A percentile compares a stretch with the other conserved stretches of the same genome.
These are phyloP conservation scores for Mesochorus sp. DNA, from an alignment of 2,888 invertebrate genomes.

Conservation along the genomic window DNA sequence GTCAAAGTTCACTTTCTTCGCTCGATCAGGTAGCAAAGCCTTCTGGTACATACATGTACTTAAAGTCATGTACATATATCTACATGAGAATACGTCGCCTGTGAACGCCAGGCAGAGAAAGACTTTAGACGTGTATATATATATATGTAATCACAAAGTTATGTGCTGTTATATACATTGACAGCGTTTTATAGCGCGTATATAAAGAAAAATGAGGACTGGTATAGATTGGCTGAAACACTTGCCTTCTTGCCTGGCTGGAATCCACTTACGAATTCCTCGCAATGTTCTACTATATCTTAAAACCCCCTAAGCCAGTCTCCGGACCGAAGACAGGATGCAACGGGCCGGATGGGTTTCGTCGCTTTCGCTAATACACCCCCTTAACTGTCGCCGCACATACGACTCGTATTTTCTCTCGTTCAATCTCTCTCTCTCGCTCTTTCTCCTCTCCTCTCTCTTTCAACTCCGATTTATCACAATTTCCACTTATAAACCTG, in stretches of 20 bases:
- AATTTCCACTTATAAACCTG: conserved; percentile 32
- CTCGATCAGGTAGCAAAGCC: conserved; percentile 45
- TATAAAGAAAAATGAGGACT: conserved; percentile 24
- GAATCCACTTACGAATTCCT: conserved; percentile 53
- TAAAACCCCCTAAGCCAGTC: not conserved
- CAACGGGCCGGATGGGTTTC: not conserved
- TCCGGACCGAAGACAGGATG: conserved; percentile 20
- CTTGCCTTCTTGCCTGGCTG: not conserved
- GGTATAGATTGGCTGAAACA: conserved; percentile 26
- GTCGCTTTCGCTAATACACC: conserved; percentile 39
- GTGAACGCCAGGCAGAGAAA: no score
- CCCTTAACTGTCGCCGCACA: not conserved
- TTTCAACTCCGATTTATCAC: conserved; percentile 51
- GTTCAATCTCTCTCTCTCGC: not conserved
- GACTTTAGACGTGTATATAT: no score
- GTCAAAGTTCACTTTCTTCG: conserved; percentile 51
- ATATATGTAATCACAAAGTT: no score
- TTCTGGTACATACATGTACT: not conserved
- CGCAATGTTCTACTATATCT: conserved; percentile 18
- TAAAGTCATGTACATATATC: not conserved
- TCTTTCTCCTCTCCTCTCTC: not conserved
- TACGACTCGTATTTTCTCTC: not conserved
- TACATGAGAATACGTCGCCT: not conserved
- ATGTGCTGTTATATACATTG: no score
- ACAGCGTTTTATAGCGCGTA: not conserved